phyloP scores from a whole-genome alignment of 2,888 invertebrate species.

The Ferrisia virgata region DNA sequence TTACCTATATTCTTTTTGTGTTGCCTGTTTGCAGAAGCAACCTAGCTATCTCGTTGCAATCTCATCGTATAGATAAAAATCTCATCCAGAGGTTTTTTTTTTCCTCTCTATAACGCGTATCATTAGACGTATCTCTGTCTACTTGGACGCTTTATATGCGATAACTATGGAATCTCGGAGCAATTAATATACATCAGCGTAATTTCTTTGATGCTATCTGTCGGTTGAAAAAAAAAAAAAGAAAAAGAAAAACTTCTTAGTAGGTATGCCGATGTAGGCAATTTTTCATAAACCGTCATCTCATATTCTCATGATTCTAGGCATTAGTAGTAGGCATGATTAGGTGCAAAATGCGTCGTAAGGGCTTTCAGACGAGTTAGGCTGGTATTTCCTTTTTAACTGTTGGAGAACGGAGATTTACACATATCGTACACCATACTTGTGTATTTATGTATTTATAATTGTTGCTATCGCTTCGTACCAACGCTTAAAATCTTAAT shows the following conservation, averaged over 20 bases:
- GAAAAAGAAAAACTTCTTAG: neutral
- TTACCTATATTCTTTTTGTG: neutral
- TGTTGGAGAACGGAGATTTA: too few relatives aligned
- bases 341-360: neutral
- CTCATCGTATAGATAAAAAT: neutral
- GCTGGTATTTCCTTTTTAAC: neutral
- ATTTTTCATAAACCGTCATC: neutral
- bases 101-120: neutral
- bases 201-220: neutral
- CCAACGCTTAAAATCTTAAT: too few relatives aligned
- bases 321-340: too few relatives aligned
- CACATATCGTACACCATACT: too few relatives aligned
- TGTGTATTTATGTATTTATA: too few relatives aligned
- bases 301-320: neutral
- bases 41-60: neutral
- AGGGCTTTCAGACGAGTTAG: neutral
- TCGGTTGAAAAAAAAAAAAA: neutral
- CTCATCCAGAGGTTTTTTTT: neutral
- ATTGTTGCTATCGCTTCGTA: too few relatives aligned
- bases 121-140: too few relatives aligned
- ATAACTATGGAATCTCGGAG: neutral
- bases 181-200: neutral
- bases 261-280: neutral
- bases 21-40: neutral
- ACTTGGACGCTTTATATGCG: too few relatives aligned